These are phyloP conservation scores for Helicolenus hilgendorfi DNA, from an alignment of 2,797 vertebrate species.

Conservation along the genomic window DNA sequence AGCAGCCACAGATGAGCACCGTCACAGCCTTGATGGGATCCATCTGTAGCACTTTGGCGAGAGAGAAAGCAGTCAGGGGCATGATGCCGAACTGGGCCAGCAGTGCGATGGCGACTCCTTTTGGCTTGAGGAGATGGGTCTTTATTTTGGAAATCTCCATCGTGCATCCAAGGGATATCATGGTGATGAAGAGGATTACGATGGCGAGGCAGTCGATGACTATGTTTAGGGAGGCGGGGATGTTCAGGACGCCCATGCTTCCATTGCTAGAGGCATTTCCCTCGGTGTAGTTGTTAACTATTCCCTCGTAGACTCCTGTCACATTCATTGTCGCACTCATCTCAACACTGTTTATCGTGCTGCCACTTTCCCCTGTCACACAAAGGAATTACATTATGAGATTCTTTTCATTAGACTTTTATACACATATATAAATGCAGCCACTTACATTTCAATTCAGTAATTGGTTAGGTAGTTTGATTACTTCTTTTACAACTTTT, in stretches of 20 bases:
- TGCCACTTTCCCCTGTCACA: conserved; percentile 48
- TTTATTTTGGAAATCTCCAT: conserved; percentile 93
- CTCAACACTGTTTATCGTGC: not conserved
- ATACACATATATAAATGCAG: not conserved
- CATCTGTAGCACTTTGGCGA: conserved; percentile 89
- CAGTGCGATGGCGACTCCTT: conserved; percentile 88
- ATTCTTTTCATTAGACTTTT: not conserved
- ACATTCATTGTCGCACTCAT: conserved; percentile 67
- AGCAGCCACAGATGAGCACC: conserved; percentile 93
- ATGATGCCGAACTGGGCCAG: conserved; percentile 93
- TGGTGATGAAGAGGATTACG: conserved; percentile 83
- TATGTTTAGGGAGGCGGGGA: conserved; percentile 66
- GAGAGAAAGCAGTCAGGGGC: conserved; percentile 90
- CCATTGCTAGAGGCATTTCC: conserved; percentile 60
- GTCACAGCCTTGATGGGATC: conserved; percentile 86
- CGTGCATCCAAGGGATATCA: conserved; percentile 91
- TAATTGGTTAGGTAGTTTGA: not conserved
- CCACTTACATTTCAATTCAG: not conserved
- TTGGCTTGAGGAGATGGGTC: conserved; percentile 89
- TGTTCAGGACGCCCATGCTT: conserved; percentile 34
- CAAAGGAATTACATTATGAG: not conserved
- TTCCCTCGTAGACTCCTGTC: conserved; percentile 40
- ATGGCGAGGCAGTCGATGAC: conserved; percentile 77
- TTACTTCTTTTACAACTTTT: not conserved
- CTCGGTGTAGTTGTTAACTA: not conserved